Base-by-base conservation (phyloP, 2,113 vertebrate genomes). In the Mixornis gularis region DNA sequence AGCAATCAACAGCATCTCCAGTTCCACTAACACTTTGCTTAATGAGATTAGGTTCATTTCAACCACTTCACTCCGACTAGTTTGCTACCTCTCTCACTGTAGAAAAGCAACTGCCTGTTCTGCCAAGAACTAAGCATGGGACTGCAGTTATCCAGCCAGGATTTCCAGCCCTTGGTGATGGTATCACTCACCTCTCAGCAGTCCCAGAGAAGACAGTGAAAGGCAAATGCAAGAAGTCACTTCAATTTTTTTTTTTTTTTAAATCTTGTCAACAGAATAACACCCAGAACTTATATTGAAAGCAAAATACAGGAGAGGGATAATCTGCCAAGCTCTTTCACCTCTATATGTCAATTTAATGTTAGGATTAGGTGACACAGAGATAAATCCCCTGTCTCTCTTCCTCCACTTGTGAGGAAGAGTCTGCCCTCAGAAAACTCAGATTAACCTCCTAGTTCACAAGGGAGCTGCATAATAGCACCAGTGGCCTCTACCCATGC, bases 231-330 rank as follows among this genome's bases (percentile, higher is more conserved):
- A 2, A 71, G 62, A 84, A 68, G 32, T 38, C 1, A 25, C 79
- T 84, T 79, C 41, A 81, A 58, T 44, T 44, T 8, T 49, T 44
- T 44, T 46, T 60, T 9, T 22, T 68, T 85, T 68, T 80, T 73
- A 44, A 29, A 64, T 72, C 58, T 71, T 68, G 46, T 68, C 84
- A 86, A 68, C 25, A 73, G 64, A 79, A 36, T 74, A 85, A 82
- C 43, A 62, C 29, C 14, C 14, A 13, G 41, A 90, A 77, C 0
- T 79, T 74, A 19, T 2, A 60, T 19, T 44, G 40, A 90, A 83
- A 88, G 40, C 36, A 83, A 85, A 90, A 83, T 24, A 60, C 10
- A 77, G 56, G 15, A 46, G 17, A 48, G 53, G 29, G 30, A 70
- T 86, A 90, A 88, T 83, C 56, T 0, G 0, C n/a, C 0, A 1